A percentile compares a stretch with the other conserved stretches of the same genome.
Evolutionary conservation across 2,113 vertebrate genomes (phyloP).

Genomic region (Spheniscus mendiculus): DNA sequence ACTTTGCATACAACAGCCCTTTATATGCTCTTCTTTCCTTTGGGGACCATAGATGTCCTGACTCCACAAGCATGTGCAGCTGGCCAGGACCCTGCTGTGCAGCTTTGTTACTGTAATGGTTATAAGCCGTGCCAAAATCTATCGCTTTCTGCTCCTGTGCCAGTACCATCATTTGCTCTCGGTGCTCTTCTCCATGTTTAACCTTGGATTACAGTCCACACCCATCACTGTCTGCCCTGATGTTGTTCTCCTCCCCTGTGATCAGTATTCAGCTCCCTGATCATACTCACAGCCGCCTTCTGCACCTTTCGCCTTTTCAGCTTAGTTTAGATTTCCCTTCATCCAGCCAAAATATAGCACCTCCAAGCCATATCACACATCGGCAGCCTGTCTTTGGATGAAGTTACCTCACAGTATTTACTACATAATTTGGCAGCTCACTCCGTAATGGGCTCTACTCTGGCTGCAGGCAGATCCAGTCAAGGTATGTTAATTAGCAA

Average conservation of each 20-base stretch:
- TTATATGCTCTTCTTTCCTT: neutral
- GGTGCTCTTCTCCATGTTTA: neutral
- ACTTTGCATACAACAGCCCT: neutral
- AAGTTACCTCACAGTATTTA: neutral
- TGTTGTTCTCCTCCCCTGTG: neutral
- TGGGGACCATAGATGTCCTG: neutral
- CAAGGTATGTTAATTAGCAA: constrained; percentile 18
- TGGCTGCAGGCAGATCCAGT: neutral
- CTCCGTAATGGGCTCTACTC: neutral
- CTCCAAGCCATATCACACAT: neutral
- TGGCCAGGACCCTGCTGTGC: neutral
- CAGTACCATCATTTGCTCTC: neutral
- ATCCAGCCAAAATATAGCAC: neutral
- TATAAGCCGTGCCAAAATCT: neutral
- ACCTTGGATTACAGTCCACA: neutral
- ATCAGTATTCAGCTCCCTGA: neutral
- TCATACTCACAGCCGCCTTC: neutral
- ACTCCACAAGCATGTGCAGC: neutral
- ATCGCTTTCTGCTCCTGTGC: neutral
- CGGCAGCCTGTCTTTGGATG: neutral
- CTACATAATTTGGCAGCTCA: neutral
- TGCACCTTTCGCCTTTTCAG: neutral
- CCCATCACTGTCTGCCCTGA: neutral
- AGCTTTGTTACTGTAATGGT: neutral
- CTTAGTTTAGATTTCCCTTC: neutral